A percentile compares a stretch with the other conserved stretches of the same genome.
phyloP scores from a whole-genome alignment of 2,797 vertebrate species.

The Peromyscus melanophrys region DNA sequence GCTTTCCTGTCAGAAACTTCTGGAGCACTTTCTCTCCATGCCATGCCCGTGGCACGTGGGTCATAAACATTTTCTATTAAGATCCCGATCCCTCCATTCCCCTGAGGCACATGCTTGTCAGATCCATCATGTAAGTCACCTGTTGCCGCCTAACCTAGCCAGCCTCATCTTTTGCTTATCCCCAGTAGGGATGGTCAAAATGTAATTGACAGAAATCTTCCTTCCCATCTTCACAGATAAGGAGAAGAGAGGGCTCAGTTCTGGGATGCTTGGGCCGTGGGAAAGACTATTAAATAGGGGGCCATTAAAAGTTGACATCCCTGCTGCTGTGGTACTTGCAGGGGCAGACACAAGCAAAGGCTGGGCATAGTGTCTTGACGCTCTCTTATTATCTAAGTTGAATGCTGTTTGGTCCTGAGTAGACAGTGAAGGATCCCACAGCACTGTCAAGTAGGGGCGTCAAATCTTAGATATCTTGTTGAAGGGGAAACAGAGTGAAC shows the following conservation, averaged over 20 bases:
- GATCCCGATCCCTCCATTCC: neutral
- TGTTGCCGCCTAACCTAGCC: neutral
- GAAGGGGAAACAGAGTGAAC: slow-evolving; percentile 72
- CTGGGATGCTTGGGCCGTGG: neutral
- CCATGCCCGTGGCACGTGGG: neutral
- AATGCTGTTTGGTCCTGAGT: neutral
- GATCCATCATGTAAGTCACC: neutral
- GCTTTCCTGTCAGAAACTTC: neutral
- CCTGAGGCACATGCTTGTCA: neutral
- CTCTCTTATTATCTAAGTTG: slow-evolving; percentile 52
- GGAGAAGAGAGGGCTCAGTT: neutral
- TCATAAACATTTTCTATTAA: neutral
- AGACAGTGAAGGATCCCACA: slow-evolving; percentile 67
- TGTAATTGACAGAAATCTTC: neutral
- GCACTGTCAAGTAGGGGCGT: slow-evolving; percentile 76
- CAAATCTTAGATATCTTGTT: slow-evolving; percentile 81
- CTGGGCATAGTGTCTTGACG: neutral
- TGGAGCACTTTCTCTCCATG: neutral
- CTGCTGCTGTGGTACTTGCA: neutral
- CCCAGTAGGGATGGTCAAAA: neutral
- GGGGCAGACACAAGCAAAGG: slow-evolving; percentile 36
- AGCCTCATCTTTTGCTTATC: neutral
- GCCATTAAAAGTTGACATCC: neutral
- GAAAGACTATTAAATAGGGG: neutral
- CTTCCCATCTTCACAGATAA: neutral